phyloP scores from a whole-genome alignment of 1,140 invertebrate species.

The Cryptotermes secundus region DNA sequence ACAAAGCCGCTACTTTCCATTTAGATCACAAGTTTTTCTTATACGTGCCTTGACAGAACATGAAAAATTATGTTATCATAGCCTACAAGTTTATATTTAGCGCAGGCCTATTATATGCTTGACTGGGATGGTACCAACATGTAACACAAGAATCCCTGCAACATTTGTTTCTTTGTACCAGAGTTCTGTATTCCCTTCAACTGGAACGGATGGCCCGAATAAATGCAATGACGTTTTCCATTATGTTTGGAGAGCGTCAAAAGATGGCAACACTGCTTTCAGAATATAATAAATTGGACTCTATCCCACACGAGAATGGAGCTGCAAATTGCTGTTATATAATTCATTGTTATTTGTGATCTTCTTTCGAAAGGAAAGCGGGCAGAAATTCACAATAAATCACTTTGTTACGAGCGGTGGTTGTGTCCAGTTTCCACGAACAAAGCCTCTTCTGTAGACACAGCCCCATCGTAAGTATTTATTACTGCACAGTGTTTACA shows the following conservation, averaged over 20 bases:
- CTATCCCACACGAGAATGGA: neutral
- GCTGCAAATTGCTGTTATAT: slow-evolving; percentile 13
- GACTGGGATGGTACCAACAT: no score
- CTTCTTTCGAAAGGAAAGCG: neutral
- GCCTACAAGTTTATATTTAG: no score
- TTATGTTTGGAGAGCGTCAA: slow-evolving; percentile 6
- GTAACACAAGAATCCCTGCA: no score
- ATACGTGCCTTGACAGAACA: no score
- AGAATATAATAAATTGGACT: slow-evolving; percentile 6
- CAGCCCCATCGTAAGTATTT: neutral
- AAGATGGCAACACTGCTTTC: neutral
- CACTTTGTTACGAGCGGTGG: neutral
- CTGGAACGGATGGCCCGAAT: neutral
- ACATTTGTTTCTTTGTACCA: neutral
- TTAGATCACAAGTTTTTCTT: no score
- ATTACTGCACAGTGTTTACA: neutral
- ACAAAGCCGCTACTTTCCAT: no score
- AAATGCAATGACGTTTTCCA: slow-evolving; percentile 3
- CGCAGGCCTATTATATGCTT: no score
- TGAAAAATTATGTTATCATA: no score
- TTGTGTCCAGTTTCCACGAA: neutral
- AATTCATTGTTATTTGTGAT: slow-evolving; percentile 14
- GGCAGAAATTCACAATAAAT: slow-evolving; percentile 14
- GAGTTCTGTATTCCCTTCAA: neutral
- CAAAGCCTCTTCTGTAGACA: neutral